Percentiles rank a stretch among this genome's conserved stretches.
phyloP scores from a whole-genome alignment of 2,797 vertebrate species.

The Centropyge bicolor region DNA sequence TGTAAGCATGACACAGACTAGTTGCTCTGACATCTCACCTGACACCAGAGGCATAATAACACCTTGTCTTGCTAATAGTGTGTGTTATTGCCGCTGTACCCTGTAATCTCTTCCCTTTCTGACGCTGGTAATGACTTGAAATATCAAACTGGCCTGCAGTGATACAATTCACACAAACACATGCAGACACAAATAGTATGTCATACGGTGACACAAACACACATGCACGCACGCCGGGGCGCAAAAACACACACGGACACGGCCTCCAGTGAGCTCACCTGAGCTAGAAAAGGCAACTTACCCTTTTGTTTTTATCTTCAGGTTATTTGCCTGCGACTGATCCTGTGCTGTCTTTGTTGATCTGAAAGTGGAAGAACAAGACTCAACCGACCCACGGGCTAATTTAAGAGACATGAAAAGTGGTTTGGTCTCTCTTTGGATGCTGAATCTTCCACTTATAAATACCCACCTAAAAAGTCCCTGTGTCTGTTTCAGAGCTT shows the following conservation, averaged over 20 bases:
- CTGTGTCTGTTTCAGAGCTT: constrained; percentile 30
- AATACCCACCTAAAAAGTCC: constrained; percentile 36
- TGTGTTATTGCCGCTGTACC: constrained; percentile 81
- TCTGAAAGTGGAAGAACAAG: constrained; percentile 6
- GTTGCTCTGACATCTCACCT: constrained; percentile 79
- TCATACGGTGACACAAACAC: constrained; percentile 62
- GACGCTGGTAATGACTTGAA: constrained; percentile 76
- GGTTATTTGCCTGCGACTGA: constrained; percentile 12
- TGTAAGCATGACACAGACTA: constrained; percentile 68
- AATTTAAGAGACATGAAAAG: constrained; percentile 11
- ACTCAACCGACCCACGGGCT: constrained; percentile 10
- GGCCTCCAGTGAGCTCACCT: constrained; percentile 63
- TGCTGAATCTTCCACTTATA: constrained; percentile 19
- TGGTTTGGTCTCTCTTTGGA: constrained; percentile 3
- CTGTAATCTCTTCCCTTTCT: constrained; percentile 83
- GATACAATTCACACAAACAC: constrained; percentile 56
- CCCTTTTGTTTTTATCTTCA: constrained; percentile 56
- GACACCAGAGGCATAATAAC: constrained; percentile 84
- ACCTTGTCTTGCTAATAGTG: constrained; percentile 82
- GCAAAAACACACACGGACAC: constrained; percentile 23
- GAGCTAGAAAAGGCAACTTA: constrained; percentile 55
- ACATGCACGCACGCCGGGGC: neutral
- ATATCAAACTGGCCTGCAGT: constrained; percentile 75
- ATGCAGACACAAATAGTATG: constrained; percentile 71
- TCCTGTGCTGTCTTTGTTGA: constrained; percentile 23